Base-by-base conservation (phyloP, 2,888 invertebrate genomes). In the Amphipoea oculea region DNA sequence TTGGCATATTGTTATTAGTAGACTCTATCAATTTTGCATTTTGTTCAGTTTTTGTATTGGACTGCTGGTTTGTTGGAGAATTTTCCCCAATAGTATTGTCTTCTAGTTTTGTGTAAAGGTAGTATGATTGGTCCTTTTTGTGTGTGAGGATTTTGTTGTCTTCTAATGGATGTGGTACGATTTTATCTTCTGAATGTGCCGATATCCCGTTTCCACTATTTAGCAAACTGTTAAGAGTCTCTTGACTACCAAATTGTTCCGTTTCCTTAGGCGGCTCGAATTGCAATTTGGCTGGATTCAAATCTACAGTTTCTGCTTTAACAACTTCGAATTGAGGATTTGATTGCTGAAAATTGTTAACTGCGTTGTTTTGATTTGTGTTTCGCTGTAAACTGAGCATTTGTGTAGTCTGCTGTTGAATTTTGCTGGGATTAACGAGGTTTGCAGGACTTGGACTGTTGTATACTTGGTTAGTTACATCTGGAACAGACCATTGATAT, bases 71-170 rank as follows among this genome's bases (percentile, higher is more conserved):
- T 36, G 77, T 84, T 74, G 84, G 81, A n/a, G 78, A 77, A 62
- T 90, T 90, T 69, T 91, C 91, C 40, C 86, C 86, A 45, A 90
- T 80, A 7, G 76, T 74, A 57, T 92, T 92, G 67, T 92, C 91
- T 62, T 95, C 93, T 45, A 95, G 86, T 81, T 96, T 95, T 57
- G 96, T 94, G 85, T 93, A 95, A 29, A 97, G 90, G 73, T 94
- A 95, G 82, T 96, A 97, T 3, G 96, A 94, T 86, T 96, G 94
- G 85, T 96, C 95, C 85, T 96, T 96, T 81, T 96, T 94, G 84
- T 96, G 96, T 7, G 95, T 95, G 14, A 96, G 92, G 23, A 94
- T 81, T 88, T 96, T 96, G 82, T 96, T 94, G 65, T 94, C 92
- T 85, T 96, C 94, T 70, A 90, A 85, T 23, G 96, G 97, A 91